Evolutionary conservation across 2,888 invertebrate species (phyloP).

Genomic region (Acleris laterana): DNA sequence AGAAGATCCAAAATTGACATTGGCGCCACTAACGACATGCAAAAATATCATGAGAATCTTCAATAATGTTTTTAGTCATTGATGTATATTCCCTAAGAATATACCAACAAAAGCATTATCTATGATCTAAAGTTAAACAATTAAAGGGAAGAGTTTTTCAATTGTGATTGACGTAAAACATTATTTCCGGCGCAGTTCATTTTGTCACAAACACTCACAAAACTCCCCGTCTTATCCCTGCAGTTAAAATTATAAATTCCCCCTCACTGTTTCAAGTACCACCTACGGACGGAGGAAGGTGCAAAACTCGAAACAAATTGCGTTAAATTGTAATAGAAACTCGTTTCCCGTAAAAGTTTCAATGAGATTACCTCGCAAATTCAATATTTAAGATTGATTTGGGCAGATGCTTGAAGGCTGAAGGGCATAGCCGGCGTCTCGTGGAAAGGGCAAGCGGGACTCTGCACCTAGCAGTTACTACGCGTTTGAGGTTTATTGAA

Average conservation of each 20-base stretch:
- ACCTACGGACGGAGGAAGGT: constrained; percentile 63
- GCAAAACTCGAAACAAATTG: constrained; percentile 81
- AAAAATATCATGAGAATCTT: no score
- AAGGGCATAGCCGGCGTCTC: constrained; percentile 59
- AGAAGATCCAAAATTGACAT: no score
- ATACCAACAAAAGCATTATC: no score
- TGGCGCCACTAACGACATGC: no score
- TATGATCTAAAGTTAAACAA: no score
- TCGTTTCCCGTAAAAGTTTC: constrained; percentile 81
- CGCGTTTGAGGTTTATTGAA: background rate
- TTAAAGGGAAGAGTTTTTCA: no score
- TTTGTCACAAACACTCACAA: constrained; percentile 12
- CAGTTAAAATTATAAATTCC: constrained; percentile 70
- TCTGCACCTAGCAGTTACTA: constrained; percentile 24
- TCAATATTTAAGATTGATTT: constrained; percentile 84
- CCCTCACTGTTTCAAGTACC: constrained; percentile 64
- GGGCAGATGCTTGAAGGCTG: constrained; percentile 77
- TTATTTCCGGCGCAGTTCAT: background rate
- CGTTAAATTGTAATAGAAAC: constrained; percentile 82
- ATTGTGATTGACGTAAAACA: constrained; percentile 7
- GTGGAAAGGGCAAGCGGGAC: constrained; percentile 50
- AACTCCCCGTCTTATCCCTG: constrained; percentile 37
- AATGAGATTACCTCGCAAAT: constrained; percentile 81
- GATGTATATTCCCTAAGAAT: no score
- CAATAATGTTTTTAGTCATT: no score